Percentiles rank a stretch among this genome's conserved stretches.
Conservation (phyloP, 2,888 invertebrate genomes). For the Drosophila melanosoma region DNA sequence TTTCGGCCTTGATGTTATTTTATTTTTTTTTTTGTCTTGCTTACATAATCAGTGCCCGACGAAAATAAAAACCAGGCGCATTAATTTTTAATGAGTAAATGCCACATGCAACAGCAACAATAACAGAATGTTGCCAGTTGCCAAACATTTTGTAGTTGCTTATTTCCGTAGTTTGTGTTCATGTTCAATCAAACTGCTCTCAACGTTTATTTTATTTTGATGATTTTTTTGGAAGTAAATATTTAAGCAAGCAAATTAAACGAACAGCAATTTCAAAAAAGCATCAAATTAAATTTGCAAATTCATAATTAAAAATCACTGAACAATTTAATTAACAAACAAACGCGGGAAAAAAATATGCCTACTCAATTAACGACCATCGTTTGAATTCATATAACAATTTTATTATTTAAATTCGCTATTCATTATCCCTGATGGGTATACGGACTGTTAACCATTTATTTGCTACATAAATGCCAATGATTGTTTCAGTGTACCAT, state of each 20-base stretch:
- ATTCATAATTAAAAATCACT: constrained; percentile 60
- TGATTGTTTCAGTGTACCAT: background rate
- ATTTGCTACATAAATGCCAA: background rate
- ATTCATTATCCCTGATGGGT: constrained; percentile 1
- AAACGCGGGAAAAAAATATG: constrained; percentile 25
- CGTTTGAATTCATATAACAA: constrained; percentile 10
- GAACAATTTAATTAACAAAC: constrained; percentile 61
- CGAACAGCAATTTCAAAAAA: constrained; percentile 28
- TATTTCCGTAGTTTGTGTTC: constrained; percentile 31
- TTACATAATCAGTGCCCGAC: constrained; percentile 29
- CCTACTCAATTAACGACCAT: constrained; percentile 61
- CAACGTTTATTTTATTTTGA: constrained; percentile 52
- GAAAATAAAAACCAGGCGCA: constrained; percentile 23
- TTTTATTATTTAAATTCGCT: background rate
- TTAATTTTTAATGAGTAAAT: constrained; percentile 54
- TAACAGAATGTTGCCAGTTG: constrained; percentile 1
- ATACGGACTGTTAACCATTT: background rate
- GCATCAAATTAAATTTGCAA: constrained; percentile 57
- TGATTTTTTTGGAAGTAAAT: constrained; percentile 56
- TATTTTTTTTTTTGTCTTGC: background rate
- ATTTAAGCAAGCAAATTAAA: constrained; percentile 36
- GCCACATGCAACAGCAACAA: constrained; percentile 27
- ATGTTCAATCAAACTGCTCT: constrained; percentile 6
- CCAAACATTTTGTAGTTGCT: constrained; percentile 27
- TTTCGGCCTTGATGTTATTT: constrained; percentile 13